Percentiles rank a stretch among this genome's conserved stretches.
phyloP scores from a whole-genome alignment of 2,888 invertebrate genomes.

The Mactromeris polynyma region DNA sequence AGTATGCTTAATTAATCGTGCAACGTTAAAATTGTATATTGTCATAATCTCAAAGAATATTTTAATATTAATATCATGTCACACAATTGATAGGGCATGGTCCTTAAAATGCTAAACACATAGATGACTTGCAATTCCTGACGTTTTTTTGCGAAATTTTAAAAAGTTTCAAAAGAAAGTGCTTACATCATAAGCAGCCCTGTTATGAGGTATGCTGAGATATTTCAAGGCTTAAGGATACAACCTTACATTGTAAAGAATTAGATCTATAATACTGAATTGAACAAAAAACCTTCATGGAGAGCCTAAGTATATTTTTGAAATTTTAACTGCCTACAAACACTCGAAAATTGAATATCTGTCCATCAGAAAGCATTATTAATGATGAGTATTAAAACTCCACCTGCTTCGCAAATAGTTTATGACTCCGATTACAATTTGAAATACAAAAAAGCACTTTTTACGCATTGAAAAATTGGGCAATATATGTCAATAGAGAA shows the following conservation, averaged over 20 bases:
- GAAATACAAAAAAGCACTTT: background rate
- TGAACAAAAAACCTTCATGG: background rate
- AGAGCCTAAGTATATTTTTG: background rate
- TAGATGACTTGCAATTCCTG: background rate
- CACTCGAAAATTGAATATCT: slow-evolving; percentile 11
- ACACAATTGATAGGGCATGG: background rate
- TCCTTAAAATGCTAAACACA: background rate
- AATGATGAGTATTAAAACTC: background rate
- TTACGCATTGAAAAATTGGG: background rate
- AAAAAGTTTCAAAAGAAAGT: background rate
- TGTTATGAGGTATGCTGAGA: background rate
- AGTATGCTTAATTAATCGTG: too few species aligned
- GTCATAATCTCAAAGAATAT: background rate
- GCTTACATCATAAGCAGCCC: background rate
- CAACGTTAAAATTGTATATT: too few species aligned
- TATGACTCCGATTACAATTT: background rate
- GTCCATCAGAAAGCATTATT: background rate
- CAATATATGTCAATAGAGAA: background rate
- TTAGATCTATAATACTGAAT: background rate
- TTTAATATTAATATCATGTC: background rate
- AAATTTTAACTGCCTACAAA: slow-evolving; percentile 26
- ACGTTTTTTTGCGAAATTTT: background rate
- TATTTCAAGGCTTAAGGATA: background rate
- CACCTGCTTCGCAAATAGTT: slow-evolving; percentile 14
- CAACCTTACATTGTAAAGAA: background rate